These are phyloP conservation scores for Miltochrista miniata DNA, from an alignment of 2,888 invertebrate species.

Conservation along the genomic window DNA sequence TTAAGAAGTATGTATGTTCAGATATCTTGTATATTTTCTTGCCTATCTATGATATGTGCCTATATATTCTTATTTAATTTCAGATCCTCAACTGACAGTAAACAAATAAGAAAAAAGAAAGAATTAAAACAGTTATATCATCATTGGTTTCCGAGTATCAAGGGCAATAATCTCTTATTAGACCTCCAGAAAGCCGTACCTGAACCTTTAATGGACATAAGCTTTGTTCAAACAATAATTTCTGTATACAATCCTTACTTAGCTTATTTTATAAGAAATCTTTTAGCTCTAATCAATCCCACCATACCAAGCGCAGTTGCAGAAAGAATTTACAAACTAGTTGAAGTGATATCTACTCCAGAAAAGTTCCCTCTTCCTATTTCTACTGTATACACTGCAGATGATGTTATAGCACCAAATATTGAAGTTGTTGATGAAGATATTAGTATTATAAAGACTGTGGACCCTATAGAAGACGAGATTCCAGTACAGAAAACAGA, in stretches of 20 bases:
- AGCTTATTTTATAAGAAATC: constrained; percentile 59
- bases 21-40: not conserved
- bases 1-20: constrained; percentile 49
- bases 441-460: constrained; percentile 5
- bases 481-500: constrained; percentile 16
- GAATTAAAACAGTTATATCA: constrained; percentile 59
- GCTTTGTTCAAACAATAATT: constrained; percentile 65
- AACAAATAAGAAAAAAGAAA: constrained; percentile 49
- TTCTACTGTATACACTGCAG: constrained; percentile 68
- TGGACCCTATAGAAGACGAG: constrained; percentile 4
- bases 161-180: constrained; percentile 50
- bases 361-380: constrained; percentile 45
- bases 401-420: constrained; percentile 63
- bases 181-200: constrained; percentile 65
- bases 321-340: constrained; percentile 56
- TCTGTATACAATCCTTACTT: constrained; percentile 67
- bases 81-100: constrained; percentile 45
- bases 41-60: not conserved
- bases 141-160: constrained; percentile 72
- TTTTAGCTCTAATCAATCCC: constrained; percentile 61
- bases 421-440: constrained; percentile 21
- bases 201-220: constrained; percentile 56
- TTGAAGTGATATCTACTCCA: constrained; percentile 63
- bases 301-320: constrained; percentile 48
- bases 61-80: constrained; percentile 29